phyloP scores from a whole-genome alignment of 2,113 vertebrate species.

The Sturnira hondurensis region DNA sequence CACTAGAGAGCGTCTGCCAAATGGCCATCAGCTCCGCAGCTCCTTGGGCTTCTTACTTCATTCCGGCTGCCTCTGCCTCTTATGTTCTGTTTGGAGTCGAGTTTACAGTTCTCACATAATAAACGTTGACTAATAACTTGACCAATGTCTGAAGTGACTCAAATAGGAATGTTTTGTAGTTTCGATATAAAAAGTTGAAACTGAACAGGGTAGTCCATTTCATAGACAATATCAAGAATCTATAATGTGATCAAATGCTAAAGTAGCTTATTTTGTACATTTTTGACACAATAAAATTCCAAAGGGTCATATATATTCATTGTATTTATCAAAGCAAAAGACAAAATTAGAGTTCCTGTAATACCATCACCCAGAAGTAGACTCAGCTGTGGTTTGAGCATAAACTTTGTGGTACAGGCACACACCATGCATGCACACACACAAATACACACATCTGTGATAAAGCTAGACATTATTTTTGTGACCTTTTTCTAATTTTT shows the following conservation, averaged over 20 bases:
- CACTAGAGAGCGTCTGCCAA: constrained; percentile 24
- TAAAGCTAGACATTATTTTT: not conserved
- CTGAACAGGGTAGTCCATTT: not conserved
- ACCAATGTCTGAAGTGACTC: not conserved
- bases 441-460: not conserved
- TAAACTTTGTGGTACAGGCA: not conserved
- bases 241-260: not conserved
- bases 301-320: not conserved
- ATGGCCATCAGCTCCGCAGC: not conserved
- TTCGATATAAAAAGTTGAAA: constrained; percentile 9
- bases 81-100: constrained; percentile 43
- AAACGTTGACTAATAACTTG: constrained; percentile 45
- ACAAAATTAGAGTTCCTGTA: not conserved
- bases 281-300: not conserved
- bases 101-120: constrained; percentile 55
- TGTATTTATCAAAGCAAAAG: not conserved
- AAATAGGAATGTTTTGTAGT: not conserved
- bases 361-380: not conserved
- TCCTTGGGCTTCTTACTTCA: not conserved
- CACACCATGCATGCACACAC: not conserved
- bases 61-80: not conserved
- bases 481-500: not conserved
- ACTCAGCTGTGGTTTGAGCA: not conserved
- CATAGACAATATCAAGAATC: not conserved
- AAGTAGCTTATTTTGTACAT: not conserved